phyloP scores from a whole-genome alignment of 2,888 invertebrate genomes.

The Molorchus minor region DNA sequence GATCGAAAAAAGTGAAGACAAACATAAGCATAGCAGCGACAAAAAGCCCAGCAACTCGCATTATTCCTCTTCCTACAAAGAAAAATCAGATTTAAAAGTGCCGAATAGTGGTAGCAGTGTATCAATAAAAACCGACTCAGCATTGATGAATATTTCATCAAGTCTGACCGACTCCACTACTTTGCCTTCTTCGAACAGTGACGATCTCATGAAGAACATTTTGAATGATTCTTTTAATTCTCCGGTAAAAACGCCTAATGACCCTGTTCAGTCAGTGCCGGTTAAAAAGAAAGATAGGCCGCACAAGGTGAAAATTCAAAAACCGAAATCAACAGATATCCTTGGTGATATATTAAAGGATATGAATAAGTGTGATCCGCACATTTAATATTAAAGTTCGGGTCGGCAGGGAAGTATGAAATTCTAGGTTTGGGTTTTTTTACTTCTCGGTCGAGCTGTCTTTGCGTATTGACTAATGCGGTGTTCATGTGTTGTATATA shows the following conservation, averaged over 20 bases:
- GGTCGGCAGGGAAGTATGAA: constrained; percentile 39
- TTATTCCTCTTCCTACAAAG: constrained; percentile 40
- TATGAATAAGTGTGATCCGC: constrained; percentile 59
- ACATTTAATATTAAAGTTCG: constrained; percentile 54
- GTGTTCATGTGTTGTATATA: constrained; percentile 16
- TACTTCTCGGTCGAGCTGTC: constrained; percentile 39
- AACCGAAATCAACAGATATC: constrained; percentile 57
- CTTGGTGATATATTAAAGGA: constrained; percentile 61
- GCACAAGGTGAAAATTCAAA: constrained; percentile 51
- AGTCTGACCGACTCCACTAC: constrained; percentile 14
- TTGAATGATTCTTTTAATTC: constrained; percentile 26
- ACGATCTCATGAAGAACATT: constrained; percentile 20
- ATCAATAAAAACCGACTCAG: constrained; percentile 17
- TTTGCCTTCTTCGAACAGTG: constrained; percentile 12
- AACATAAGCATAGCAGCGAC: constrained; percentile 41
- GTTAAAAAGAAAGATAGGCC: constrained; percentile 49
- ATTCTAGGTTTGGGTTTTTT: constrained; percentile 17
- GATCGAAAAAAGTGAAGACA: constrained; percentile 40
- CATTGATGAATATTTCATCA: constrained; percentile 15
- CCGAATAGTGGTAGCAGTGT: constrained; percentile 26
- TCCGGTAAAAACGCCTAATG: constrained; percentile 40
- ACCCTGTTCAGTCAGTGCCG: constrained; percentile 20
- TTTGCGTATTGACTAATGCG: constrained; percentile 3
- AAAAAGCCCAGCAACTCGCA: constrained; percentile 39
- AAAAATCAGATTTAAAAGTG: constrained; percentile 27